A percentile compares a stretch with the other conserved stretches of the same genome.
phyloP scores from a whole-genome alignment of 1,140 invertebrate species.

The Eulimnadia texana region DNA sequence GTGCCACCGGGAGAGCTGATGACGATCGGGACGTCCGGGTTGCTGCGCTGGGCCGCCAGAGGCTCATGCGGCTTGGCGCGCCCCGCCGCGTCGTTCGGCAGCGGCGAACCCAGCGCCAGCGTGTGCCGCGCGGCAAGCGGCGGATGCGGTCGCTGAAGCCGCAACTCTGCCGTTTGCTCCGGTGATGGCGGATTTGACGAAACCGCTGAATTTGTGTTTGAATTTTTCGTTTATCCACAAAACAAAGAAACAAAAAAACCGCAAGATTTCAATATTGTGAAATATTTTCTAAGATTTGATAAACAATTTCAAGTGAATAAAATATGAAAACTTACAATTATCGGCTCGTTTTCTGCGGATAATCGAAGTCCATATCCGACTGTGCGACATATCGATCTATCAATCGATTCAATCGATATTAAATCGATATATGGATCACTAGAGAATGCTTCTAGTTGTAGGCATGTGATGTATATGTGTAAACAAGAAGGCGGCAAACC shows the following conservation, averaged over 20 bases:
- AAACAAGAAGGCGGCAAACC: no score
- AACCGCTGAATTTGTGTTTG: neutral
- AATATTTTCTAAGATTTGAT: neutral
- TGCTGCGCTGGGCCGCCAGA: neutral
- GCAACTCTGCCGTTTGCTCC: neutral
- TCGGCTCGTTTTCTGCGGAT: neutral
- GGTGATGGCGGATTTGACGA: neutral
- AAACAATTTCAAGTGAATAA: neutral
- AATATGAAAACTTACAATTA: neutral
- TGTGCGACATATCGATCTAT: constrained; percentile 13
- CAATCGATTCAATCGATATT: neutral
- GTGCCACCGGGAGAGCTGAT: neutral
- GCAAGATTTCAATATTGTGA: neutral
- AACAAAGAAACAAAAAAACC: neutral
- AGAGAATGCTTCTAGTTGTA: no score
- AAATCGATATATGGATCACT: no score
- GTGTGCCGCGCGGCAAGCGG: neutral
- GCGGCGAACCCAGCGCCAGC: neutral
- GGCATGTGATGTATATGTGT: no score
- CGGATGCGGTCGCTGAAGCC: neutral
- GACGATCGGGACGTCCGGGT: neutral
- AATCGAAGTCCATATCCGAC: constrained; percentile 15
- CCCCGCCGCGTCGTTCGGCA: neutral
- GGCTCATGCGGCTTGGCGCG: neutral
- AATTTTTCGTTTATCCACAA: neutral